phyloP scores from a whole-genome alignment of 2,797 vertebrate genomes.

The Pangasius mekongensis region DNA sequence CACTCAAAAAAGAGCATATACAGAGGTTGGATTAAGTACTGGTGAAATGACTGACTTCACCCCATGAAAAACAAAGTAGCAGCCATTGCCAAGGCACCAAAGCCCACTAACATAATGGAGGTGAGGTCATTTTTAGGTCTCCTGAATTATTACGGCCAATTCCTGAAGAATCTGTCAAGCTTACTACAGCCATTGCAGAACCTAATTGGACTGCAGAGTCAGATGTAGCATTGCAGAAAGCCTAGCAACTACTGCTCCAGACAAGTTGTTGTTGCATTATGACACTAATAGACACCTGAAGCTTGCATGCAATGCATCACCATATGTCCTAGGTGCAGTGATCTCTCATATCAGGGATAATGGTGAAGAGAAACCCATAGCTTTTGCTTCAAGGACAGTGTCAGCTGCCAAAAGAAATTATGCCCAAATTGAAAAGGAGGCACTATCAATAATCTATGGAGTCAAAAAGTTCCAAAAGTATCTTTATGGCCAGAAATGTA shows the following conservation, averaged over 20 bases:
- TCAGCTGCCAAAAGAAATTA: not conserved
- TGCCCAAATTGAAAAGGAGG: not conserved
- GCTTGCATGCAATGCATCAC: not conserved
- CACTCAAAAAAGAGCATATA: not conserved
- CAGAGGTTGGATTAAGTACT: not conserved
- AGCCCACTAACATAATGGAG: not conserved
- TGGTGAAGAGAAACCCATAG: not conserved
- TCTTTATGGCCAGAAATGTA: no score
- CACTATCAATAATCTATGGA: no score
- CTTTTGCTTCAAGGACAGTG: not conserved
- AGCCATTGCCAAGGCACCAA: not conserved
- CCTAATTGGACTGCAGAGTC: not conserved
- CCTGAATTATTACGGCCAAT: not conserved
- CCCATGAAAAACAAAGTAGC: not conserved
- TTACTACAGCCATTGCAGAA: not conserved
- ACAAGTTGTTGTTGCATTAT: no score
- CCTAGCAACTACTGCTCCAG: no score
- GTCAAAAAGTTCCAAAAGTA: no score
- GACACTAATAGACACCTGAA: not conserved
- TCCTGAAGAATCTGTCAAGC: not conserved
- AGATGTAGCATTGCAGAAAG: not conserved
- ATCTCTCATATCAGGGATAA: not conserved
- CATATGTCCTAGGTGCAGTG: not conserved
- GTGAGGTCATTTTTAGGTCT: not conserved
- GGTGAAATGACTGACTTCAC: not conserved